Percentiles rank a stretch among this genome's conserved stretches.
Conservation (phyloP, 2,113 vertebrate genomes). For the Mungos mungo region DNA sequence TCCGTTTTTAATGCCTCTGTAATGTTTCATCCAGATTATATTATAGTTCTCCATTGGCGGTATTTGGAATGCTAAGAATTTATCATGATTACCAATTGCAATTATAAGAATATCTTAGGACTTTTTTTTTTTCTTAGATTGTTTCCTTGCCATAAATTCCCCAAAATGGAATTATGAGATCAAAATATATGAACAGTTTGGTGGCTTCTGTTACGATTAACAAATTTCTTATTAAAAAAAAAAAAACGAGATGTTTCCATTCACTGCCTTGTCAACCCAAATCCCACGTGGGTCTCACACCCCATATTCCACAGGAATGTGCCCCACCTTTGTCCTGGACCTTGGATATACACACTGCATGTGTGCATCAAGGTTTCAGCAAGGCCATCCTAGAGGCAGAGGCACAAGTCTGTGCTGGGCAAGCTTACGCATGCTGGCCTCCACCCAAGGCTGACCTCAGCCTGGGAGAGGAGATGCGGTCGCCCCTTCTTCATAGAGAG, state of each 20-base stretch:
- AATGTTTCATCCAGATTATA: neutral
- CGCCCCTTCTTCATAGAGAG: neutral
- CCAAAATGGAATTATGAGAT: neutral
- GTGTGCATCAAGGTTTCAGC: neutral
- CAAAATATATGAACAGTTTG: neutral
- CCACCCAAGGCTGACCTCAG: conserved; percentile 7
- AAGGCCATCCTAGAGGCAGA: neutral
- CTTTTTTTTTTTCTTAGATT: neutral
- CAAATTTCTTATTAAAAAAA: neutral
- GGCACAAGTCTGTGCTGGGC: neutral
- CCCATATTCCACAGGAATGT: neutral
- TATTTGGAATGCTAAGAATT: neutral
- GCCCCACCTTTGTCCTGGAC: neutral
- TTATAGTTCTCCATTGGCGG: neutral
- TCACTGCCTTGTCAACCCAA: neutral
- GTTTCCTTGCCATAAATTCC: neutral
- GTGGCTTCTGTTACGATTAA: neutral
- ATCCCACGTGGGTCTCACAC: neutral
- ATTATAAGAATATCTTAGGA: neutral
- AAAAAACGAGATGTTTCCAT: neutral
- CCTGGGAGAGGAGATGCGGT: neutral
- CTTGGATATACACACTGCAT: neutral
- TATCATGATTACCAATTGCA: neutral
- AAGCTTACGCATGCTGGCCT: neutral
- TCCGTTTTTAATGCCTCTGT: neutral